Evolutionary conservation across 2,888 invertebrate species (phyloP).

Genomic region (Noctua janthe): DNA sequence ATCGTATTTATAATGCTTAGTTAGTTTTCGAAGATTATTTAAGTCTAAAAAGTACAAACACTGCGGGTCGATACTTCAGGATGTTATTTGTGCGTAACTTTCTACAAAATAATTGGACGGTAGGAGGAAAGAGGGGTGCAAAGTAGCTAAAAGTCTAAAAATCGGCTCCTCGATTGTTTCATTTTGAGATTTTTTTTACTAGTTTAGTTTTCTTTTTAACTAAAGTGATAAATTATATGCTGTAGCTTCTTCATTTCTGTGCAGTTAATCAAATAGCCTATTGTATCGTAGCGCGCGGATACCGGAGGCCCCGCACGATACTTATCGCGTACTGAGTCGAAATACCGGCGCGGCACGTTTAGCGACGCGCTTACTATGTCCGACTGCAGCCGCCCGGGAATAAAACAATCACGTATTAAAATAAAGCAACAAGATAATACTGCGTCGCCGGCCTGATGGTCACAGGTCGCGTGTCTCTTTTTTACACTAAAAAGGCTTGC

Average conservation of each 20-base stretch:
- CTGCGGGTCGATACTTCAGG: neutral
- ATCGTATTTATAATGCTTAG: neutral
- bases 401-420: constrained; percentile 54
- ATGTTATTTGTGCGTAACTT: neutral
- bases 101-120: neutral
- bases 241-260: neutral
- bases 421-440: neutral
- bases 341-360: constrained; percentile 87
- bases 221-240: neutral
- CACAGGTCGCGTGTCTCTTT: too few relatives aligned
- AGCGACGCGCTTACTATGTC: constrained; percentile 83
- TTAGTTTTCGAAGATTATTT: neutral
- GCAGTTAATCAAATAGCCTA: constrained; percentile 2
- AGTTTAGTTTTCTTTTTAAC: neutral
- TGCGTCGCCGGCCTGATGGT: neutral
- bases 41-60: too few relatives aligned
- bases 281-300: constrained; percentile 48
- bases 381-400: constrained; percentile 79
- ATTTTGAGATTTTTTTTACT: neutral
- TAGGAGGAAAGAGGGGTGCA: neutral
- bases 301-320: constrained; percentile 54
- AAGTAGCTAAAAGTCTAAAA: neutral
- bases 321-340: constrained; percentile 82
- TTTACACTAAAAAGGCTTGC: too few relatives aligned
- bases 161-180: neutral